A percentile compares a stretch with the other conserved stretches of the same genome.
Evolutionary conservation across 2,113 vertebrate species (phyloP).

Genomic region (Dasypus novemcinctus): DNA sequence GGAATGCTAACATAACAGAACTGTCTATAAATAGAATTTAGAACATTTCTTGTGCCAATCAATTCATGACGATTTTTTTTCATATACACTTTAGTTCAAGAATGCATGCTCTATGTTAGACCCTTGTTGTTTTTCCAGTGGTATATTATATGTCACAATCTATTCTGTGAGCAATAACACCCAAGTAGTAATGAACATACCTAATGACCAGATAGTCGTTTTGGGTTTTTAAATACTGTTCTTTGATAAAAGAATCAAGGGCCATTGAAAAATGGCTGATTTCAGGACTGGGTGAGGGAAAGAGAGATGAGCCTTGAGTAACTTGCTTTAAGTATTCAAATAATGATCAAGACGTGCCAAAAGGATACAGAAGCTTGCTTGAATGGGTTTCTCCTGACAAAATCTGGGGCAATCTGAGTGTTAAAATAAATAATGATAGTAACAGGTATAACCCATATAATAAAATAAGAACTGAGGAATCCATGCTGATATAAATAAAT

Average conservation of each 20-base stretch:
- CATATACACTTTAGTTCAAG: not conserved
- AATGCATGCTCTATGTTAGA: not conserved
- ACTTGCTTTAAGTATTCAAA: not conserved
- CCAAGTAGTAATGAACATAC: not conserved
- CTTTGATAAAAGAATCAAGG: not conserved
- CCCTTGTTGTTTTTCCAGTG: not conserved
- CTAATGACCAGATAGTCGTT: not conserved
- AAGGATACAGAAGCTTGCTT: not conserved
- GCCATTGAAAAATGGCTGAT: not conserved
- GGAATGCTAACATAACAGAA: not conserved
- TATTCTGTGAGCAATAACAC: not conserved
- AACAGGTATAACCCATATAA: not conserved
- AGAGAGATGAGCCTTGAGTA: not conserved
- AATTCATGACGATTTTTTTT: not conserved
- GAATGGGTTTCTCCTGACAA: not conserved
- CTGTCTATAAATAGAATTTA: not conserved
- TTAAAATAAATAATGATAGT: not conserved
- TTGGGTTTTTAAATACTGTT: not conserved
- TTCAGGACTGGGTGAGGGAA: not conserved
- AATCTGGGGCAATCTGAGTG: not conserved
- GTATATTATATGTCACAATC: not conserved
- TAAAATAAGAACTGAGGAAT: not conserved
- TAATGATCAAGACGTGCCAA: not conserved
- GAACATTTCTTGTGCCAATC: not conserved
- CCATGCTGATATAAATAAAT: not conserved